phyloP scores from a whole-genome alignment of 1,140 invertebrate species.

The Brachionus rubens region DNA sequence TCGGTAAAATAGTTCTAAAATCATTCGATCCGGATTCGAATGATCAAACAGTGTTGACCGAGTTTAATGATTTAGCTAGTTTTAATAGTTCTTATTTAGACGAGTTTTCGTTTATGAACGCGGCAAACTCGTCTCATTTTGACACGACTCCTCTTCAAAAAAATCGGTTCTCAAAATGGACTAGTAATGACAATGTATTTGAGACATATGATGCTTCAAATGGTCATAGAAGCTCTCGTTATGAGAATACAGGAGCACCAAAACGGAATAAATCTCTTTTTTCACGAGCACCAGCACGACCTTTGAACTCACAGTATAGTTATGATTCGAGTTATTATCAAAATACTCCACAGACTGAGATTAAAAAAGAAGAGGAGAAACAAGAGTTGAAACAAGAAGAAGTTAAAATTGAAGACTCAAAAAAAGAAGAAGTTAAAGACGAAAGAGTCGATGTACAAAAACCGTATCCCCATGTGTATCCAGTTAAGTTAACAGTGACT shows the following conservation, averaged over 20 bases:
- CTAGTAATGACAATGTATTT: conserved; percentile 20
- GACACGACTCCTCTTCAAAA: neutral
- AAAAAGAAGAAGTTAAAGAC: too few species aligned
- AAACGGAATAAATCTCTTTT: conserved; percentile 32
- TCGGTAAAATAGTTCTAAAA: conserved; percentile 42
- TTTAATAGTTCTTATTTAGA: conserved; percentile 4
- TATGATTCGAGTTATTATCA: neutral
- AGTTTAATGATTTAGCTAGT: conserved; percentile 9
- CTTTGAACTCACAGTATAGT: neutral
- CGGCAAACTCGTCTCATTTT: neutral
- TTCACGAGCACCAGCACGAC: neutral
- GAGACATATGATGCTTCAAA: neutral
- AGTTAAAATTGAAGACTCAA: neutral
- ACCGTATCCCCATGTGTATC: neutral
- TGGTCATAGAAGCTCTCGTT: neutral
- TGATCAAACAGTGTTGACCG: conserved; percentile 11
- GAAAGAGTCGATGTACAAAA: neutral
- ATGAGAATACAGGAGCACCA: neutral
- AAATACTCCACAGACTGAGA: neutral
- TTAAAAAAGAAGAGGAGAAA: neutral
- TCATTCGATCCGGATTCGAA: conserved; percentile 30
- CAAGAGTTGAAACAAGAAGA: neutral
- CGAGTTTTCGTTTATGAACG: conserved; percentile 3
- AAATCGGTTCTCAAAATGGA: conserved; percentile 1
- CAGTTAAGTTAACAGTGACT: neutral